phyloP scores from a whole-genome alignment of 2,888 invertebrate genomes.

The Protonemura montana region DNA sequence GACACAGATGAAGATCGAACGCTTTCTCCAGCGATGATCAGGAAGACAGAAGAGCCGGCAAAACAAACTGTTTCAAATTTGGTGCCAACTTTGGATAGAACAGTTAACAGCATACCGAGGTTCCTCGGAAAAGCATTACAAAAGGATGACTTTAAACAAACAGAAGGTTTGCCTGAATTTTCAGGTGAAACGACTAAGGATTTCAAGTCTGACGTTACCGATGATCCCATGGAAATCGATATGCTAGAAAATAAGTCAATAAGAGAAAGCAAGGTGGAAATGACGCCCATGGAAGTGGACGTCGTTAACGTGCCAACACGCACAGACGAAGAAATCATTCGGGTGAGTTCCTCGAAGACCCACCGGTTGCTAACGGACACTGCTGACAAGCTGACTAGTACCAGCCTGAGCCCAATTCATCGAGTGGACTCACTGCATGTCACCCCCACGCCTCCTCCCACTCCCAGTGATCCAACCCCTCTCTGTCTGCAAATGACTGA shows the following conservation, averaged over 20 bases:
- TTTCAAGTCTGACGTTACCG: background rate
- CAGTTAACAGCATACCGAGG: background rate
- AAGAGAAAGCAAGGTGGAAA: slow-evolving; percentile 39
- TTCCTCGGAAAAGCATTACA: slow-evolving; percentile 19
- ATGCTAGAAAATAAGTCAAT: background rate
- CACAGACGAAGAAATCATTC: slow-evolving; percentile 49
- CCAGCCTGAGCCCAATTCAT: slow-evolving; percentile 41
- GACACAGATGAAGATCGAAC: slow-evolving; percentile 58
- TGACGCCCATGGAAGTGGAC: slow-evolving; percentile 50
- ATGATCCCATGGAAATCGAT: slow-evolving; percentile 14
- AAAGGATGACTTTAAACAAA: slow-evolving; percentile 16
- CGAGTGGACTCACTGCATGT: slow-evolving; percentile 41
- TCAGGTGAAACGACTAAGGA: slow-evolving; percentile 17
- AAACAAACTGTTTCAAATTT: background rate
- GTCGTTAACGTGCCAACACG: background rate
- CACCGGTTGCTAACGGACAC: slow-evolving; percentile 46
- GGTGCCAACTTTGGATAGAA: background rate
- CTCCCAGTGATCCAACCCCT: slow-evolving; percentile 23
- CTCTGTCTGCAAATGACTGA: slow-evolving; percentile 54
- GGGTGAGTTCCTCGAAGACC: slow-evolving; percentile 47
- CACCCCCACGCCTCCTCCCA: slow-evolving; percentile 47
- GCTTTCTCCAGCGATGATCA: slow-evolving; percentile 44
- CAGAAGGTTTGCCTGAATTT: slow-evolving; percentile 19
- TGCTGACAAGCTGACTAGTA: slow-evolving; percentile 38
- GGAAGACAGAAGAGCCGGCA: background rate